phyloP scores from a whole-genome alignment of 2,888 invertebrate species.

The Trichogramma evanescens region DNA sequence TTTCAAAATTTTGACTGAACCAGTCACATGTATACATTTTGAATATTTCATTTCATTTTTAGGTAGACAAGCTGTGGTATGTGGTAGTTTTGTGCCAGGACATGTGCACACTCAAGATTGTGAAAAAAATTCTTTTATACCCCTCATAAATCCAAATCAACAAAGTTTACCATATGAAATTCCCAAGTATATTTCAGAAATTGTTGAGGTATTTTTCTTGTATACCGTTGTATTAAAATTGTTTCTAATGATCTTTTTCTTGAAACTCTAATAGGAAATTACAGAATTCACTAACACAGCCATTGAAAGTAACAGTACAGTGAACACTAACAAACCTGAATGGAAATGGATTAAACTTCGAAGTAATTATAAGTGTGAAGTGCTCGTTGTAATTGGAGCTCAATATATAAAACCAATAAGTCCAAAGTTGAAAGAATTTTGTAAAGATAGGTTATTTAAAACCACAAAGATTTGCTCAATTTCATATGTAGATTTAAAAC shows the following conservation, averaged over 20 bases:
- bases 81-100: neutral
- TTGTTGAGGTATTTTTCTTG: conserved; percentile 11
- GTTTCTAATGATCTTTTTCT: neutral
- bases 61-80: neutral
- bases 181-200: conserved; percentile 11
- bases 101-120: conserved; percentile 17
- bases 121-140: conserved; percentile 11
- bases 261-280: neutral
- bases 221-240: neutral
- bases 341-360: conserved; percentile 19
- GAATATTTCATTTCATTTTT: no score
- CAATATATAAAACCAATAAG: conserved; percentile 10
- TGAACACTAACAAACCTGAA: conserved; percentile 10
- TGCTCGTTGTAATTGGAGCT: conserved; percentile 14
- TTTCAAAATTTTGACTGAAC: neutral
- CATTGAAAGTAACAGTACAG: conserved; percentile 11
- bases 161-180: conserved; percentile 8
- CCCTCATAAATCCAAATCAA: conserved; percentile 1
- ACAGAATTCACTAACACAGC: neutral
- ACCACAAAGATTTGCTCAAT: conserved; percentile 14
- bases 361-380: conserved; percentile 20
- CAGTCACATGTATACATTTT: neutral
- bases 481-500: conserved; percentile 11
- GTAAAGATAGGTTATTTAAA: conserved; percentile 11
- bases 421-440: conserved; percentile 5